Percentiles rank a stretch among this genome's conserved stretches.
Evolutionary conservation across 2,113 vertebrate genomes (phyloP).

Genomic region (Alosa alosa): DNA sequence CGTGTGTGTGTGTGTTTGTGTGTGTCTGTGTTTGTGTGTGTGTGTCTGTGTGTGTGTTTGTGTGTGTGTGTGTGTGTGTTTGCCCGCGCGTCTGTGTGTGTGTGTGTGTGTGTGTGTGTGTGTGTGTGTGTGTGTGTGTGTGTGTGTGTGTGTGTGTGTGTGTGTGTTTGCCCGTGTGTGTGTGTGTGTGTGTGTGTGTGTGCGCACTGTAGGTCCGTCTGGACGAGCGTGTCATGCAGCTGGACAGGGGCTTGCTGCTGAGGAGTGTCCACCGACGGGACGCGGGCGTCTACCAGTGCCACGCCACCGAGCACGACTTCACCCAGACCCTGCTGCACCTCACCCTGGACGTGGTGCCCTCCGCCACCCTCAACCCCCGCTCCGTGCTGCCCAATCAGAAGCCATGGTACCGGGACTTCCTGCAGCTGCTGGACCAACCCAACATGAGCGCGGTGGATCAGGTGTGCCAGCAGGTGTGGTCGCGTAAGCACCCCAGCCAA

Average conservation of each 20-base stretch:
- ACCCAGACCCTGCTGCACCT: conserved; percentile 86
- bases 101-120: background rate
- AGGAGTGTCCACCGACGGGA: conserved; percentile 79
- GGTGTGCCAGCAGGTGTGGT: conserved; percentile 84
- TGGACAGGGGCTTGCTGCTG: conserved; percentile 81
- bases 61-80: background rate
- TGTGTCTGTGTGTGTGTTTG: background rate
- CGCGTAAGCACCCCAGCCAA: conserved; percentile 65
- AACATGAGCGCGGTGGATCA: conserved; percentile 80
- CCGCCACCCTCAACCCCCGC: conserved; percentile 60
- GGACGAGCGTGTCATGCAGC: conserved; percentile 79
- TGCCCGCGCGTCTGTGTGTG: too few species aligned
- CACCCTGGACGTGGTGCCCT: conserved; percentile 79
- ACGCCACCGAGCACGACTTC: conserved; percentile 87
- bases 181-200: background rate
- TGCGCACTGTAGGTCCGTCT: conserved; percentile 71
- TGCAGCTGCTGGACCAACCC: conserved; percentile 90
- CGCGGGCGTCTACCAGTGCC: conserved; percentile 82
- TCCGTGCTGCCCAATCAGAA: conserved; percentile 70
- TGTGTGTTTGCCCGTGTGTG: background rate
- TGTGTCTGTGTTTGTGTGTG: background rate
- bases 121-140: background rate
- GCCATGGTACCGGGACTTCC: conserved; percentile 94
- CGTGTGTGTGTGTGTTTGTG: conserved; percentile 13
- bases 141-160: background rate